A percentile compares a stretch with the other conserved stretches of the same genome.
phyloP scores from a whole-genome alignment of 92 coral and sea anemone genomes.

The Pocillopora grandis region DNA sequence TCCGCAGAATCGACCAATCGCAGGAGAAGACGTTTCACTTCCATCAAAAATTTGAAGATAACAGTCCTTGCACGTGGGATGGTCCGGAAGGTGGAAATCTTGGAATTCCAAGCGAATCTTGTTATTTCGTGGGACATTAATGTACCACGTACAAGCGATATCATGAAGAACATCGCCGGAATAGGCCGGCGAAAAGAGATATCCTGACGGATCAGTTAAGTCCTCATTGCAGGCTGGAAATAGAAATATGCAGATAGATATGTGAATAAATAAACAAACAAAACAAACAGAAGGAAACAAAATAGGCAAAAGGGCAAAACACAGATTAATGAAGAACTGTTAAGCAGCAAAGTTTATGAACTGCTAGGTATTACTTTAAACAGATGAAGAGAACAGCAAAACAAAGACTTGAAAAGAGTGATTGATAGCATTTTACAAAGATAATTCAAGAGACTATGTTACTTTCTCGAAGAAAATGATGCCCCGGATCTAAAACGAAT shows the following conservation, averaged over 20 bases:
- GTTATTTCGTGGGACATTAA: neutral
- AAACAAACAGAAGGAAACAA: too few species aligned
- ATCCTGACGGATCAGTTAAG: neutral
- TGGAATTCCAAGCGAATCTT: neutral
- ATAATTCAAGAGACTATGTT: too few species aligned
- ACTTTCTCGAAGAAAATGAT: too few species aligned
- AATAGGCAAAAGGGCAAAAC: too few species aligned
- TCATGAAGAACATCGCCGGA: neutral
- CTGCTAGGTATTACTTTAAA: too few species aligned
- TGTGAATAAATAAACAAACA: neutral
- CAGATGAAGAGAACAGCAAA: too few species aligned
- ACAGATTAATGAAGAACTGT: too few species aligned
- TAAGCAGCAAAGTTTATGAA: too few species aligned
- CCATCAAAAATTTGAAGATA: conserved; percentile 54
- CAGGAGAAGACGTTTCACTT: neutral
- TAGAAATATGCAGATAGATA: neutral
- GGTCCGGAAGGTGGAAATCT: conserved; percentile 42
- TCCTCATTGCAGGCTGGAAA: neutral
- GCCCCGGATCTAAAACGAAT: too few species aligned
- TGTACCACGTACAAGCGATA: neutral
- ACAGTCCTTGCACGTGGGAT: conserved; percentile 46
- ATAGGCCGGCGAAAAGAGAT: neutral
- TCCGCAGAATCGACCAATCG: conserved; percentile 57
- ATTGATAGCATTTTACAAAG: too few species aligned
- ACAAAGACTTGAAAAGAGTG: too few species aligned